phyloP scores from a whole-genome alignment of 2,888 invertebrate genomes.

The Mellilla xanthometata region DNA sequence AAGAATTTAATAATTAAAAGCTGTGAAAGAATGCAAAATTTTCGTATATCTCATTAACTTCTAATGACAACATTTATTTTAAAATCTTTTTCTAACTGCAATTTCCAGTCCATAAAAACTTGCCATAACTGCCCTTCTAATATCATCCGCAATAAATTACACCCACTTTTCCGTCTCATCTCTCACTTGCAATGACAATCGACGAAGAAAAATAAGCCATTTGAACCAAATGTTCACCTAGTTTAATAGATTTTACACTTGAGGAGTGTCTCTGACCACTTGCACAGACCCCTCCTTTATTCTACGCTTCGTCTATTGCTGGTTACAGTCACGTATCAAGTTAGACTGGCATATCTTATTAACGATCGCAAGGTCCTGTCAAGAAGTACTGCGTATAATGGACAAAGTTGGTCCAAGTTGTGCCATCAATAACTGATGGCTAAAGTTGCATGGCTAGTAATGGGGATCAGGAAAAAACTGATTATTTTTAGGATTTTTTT shows the following conservation, averaged over 20 bases:
- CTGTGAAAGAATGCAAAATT: not conserved
- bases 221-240: slow-evolving; percentile 51
- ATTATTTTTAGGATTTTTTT: slow-evolving; percentile 11
- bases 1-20: too few relatives aligned
- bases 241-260: slow-evolving; percentile 58
- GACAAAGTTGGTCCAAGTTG: slow-evolving; percentile 61
- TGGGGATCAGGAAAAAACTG: slow-evolving; percentile 22
- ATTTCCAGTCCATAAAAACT: not conserved
- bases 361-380: slow-evolving; percentile 60
- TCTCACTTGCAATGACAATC: slow-evolving; percentile 36
- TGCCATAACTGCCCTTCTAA: slow-evolving; percentile 2
- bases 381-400: slow-evolving; percentile 58
- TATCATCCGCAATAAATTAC: slow-evolving; percentile 22
- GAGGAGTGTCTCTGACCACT: slow-evolving; percentile 39
- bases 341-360: slow-evolving; percentile 51
- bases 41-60: not conserved
- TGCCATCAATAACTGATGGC: slow-evolving; percentile 70
- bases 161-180: slow-evolving; percentile 35
- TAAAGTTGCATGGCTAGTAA: slow-evolving; percentile 43
- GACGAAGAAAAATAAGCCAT: slow-evolving; percentile 50
- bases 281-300: slow-evolving; percentile 33
- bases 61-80: not conserved
- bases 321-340: slow-evolving; percentile 37
- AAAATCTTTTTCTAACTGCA: slow-evolving; percentile 1
- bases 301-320: slow-evolving; percentile 19